Percentiles rank a stretch among this genome's conserved stretches.
These are phyloP conservation scores for Galaxias olidus DNA, from an alignment of 2,797 vertebrate genomes.

Conservation along the genomic window DNA sequence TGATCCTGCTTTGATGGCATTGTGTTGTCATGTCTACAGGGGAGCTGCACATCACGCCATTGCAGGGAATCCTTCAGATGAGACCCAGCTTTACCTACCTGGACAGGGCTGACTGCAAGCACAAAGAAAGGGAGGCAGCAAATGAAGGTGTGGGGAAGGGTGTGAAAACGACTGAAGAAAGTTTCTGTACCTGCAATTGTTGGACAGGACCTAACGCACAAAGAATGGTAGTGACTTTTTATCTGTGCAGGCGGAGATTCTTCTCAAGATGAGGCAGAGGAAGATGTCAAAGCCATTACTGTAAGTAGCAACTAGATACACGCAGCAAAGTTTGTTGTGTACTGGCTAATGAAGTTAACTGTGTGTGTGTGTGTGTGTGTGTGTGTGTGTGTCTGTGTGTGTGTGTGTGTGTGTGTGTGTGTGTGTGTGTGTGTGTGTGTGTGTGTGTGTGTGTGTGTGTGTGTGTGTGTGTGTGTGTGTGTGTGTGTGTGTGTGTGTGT, in stretches of 20 bases:
- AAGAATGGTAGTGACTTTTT: no score
- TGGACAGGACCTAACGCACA: neutral
- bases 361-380: no score
- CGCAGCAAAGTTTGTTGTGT: no score
- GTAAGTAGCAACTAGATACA: no score
- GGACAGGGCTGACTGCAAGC: slow-evolving; percentile 95
- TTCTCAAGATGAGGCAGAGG: slow-evolving; percentile 97
- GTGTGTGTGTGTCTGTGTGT: no score
- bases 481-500: neutral
- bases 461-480: no score
- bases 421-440: no score
- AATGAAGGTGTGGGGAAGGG: slow-evolving; percentile 97
- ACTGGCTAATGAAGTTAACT: no score
- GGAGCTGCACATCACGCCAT: slow-evolving; percentile 94
- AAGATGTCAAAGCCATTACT: slow-evolving; percentile 95
- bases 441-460: no score
- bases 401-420: no score
- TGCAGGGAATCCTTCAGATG: slow-evolving; percentile 96
- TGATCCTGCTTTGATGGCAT: neutral
- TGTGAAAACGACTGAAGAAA: no score
- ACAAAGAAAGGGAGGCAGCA: slow-evolving; percentile 91
- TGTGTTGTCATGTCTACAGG: slow-evolving; percentile 70
- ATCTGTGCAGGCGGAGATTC: slow-evolving; percentile 88
- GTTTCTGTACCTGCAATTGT: neutral
- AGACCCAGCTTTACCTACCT: slow-evolving; percentile 95